Evolutionary conservation across 2,888 invertebrate genomes (phyloP).

Genomic region (Deroplatys truncata): DNA sequence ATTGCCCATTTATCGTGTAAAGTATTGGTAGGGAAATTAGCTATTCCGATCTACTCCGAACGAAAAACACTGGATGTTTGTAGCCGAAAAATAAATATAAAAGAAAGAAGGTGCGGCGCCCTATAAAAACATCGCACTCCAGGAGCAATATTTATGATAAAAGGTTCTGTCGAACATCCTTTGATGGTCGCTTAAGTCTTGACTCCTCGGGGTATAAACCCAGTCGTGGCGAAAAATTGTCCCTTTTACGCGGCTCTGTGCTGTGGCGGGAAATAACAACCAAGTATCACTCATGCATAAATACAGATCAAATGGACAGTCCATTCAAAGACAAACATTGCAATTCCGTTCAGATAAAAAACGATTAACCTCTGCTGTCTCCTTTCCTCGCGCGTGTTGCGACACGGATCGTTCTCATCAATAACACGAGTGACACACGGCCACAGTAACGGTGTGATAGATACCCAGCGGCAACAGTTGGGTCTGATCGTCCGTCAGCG

Average conservation of each 20-base stretch:
- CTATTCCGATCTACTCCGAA: neutral
- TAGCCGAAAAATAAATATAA: neutral
- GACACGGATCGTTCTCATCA: conserved; percentile 8
- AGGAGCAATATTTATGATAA: neutral
- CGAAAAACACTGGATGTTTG: neutral
- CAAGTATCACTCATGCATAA: conserved; percentile 1
- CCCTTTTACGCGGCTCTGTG: neutral
- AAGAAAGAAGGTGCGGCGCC: neutral
- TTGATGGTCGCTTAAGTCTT: neutral
- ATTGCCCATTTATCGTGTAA: neutral
- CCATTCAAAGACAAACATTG: conserved; percentile 7
- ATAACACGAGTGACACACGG: conserved; percentile 20
- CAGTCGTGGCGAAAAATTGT: neutral
- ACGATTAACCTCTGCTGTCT: neutral
- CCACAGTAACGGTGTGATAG: conserved; percentile 4
- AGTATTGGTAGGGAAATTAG: neutral
- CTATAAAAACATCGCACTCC: neutral
- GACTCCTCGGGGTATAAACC: neutral
- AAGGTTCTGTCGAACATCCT: neutral
- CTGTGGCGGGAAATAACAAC: neutral
- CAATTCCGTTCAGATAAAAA: conserved; percentile 1
- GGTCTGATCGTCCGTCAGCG: neutral
- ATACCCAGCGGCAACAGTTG: conserved; percentile 14
- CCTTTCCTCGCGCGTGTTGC: neutral
- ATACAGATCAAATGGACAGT: neutral